phyloP scores from a whole-genome alignment of 2,888 invertebrate genomes.

The Mimumesa dahlbomi region DNA sequence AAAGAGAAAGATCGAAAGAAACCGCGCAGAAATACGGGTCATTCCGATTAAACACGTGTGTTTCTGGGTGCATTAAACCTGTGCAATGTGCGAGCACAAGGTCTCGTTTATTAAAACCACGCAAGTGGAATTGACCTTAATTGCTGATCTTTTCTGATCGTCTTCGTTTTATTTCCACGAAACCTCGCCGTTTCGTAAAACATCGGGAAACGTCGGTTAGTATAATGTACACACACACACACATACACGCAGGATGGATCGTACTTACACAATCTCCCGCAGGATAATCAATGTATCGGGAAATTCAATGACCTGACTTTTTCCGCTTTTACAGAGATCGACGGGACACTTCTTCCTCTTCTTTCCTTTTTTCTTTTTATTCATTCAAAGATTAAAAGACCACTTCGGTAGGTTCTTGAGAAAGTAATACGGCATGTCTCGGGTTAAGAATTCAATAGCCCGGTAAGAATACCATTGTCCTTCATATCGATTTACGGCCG shows the following conservation, averaged over 20 bases:
- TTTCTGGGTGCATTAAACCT: conserved; percentile 48
- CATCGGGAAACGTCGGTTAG: conserved; percentile 8
- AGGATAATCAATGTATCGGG: too few species aligned
- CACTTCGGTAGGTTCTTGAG: too few species aligned
- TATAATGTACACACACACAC: background rate
- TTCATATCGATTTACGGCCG: too few species aligned
- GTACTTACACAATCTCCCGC: too few species aligned
- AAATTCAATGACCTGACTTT: too few species aligned
- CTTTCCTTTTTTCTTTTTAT: too few species aligned
- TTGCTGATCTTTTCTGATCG: conserved; percentile 41
- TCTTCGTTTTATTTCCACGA: conserved; percentile 31
- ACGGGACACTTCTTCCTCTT: too few species aligned
- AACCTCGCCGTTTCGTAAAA: background rate
- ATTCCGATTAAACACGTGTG: conserved; percentile 33
- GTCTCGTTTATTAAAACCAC: conserved; percentile 54
- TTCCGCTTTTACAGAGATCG: too few species aligned
- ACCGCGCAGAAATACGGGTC: conserved; percentile 44
- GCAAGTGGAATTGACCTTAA: conserved; percentile 49
- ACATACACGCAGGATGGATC: background rate
- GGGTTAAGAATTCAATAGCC: too few species aligned
- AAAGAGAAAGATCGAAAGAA: conserved; percentile 9
- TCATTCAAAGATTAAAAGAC: too few species aligned
- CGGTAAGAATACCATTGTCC: too few species aligned
- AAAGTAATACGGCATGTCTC: too few species aligned
- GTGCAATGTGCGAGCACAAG: conserved; percentile 33